These are phyloP conservation scores for Xyrauchen texanus DNA, from an alignment of 2,113 vertebrate species.

Conservation along the genomic window DNA sequence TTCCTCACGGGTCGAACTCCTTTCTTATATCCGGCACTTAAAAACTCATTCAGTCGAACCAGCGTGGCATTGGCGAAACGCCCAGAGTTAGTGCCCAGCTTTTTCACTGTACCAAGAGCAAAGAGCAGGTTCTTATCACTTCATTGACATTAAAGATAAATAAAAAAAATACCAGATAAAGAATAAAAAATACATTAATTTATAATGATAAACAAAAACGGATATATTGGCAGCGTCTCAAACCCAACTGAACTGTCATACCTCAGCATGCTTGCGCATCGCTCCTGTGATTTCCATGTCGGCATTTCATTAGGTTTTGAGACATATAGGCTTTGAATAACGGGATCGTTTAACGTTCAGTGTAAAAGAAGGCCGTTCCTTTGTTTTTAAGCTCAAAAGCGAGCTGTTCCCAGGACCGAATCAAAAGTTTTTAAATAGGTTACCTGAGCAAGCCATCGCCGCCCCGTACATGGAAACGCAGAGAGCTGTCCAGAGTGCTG, in stretches of 20 bases:
- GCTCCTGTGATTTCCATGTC: not conserved
- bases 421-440: not conserved
- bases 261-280: too few species aligned
- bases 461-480: slow-evolving; percentile 28
- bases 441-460: slow-evolving; percentile 47
- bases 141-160: too few species aligned
- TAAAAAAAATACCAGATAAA: too few species aligned
- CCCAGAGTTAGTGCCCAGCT: not conserved
- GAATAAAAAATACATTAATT: not conserved
- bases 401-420: too few species aligned
- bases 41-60: slow-evolving; percentile 76
- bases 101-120: slow-evolving; percentile 63
- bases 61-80: slow-evolving; percentile 76
- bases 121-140: not conserved
- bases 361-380: too few species aligned
- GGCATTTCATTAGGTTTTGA: not conserved
- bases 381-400: not conserved
- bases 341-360: not conserved
- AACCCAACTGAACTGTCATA: too few species aligned
- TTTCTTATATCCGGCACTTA: slow-evolving; percentile 85
- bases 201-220: too few species aligned
- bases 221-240: too few species aligned
- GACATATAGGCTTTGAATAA: not conserved
- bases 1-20: slow-evolving; percentile 86
- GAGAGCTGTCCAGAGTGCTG: slow-evolving; percentile 46